phyloP scores from a whole-genome alignment of 2,113 vertebrate genomes.

The Manacus vitellinus region DNA sequence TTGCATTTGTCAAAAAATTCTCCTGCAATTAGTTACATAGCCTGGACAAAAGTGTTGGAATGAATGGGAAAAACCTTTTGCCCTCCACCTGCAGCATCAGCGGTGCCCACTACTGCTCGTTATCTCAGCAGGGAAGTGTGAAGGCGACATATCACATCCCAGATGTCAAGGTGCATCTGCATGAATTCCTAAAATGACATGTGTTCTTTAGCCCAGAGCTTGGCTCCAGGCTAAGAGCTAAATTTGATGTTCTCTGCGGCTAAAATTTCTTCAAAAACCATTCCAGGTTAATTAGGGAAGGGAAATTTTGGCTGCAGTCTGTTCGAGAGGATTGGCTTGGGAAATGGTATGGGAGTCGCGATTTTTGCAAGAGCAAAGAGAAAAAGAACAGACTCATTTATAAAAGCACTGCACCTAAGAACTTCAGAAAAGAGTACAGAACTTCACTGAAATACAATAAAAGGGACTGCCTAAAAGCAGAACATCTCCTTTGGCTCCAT shows the following conservation, averaged over 20 bases:
- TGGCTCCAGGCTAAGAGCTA: constrained; percentile 76
- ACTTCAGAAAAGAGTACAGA: constrained; percentile 61
- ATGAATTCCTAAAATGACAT: constrained; percentile 73
- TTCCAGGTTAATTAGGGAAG: constrained; percentile 69
- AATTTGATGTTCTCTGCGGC: constrained; percentile 73
- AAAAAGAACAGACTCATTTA: constrained; percentile 62
- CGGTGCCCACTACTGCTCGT: not conserved
- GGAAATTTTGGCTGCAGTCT: constrained; percentile 63
- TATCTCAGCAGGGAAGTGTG: not conserved
- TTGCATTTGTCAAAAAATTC: not conserved
- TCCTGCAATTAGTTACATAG: not conserved
- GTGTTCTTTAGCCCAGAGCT: constrained; percentile 73
- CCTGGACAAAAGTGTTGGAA: not conserved
- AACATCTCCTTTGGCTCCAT: constrained; percentile 50
- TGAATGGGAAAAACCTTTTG: not conserved
- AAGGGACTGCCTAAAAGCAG: constrained; percentile 56
- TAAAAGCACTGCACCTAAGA: constrained; percentile 29
- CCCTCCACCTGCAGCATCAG: not conserved
- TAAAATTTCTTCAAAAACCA: constrained; percentile 69
- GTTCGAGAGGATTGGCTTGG: constrained; percentile 46
- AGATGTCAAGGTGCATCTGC: constrained; percentile 68
- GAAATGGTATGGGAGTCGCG: constrained; percentile 20
- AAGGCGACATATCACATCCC: constrained; percentile 44
- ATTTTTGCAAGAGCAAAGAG: constrained; percentile 37
- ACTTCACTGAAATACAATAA: constrained; percentile 41